phyloP scores from a whole-genome alignment of 2,797 vertebrate genomes.

The Gadopsis bispinosus region DNA sequence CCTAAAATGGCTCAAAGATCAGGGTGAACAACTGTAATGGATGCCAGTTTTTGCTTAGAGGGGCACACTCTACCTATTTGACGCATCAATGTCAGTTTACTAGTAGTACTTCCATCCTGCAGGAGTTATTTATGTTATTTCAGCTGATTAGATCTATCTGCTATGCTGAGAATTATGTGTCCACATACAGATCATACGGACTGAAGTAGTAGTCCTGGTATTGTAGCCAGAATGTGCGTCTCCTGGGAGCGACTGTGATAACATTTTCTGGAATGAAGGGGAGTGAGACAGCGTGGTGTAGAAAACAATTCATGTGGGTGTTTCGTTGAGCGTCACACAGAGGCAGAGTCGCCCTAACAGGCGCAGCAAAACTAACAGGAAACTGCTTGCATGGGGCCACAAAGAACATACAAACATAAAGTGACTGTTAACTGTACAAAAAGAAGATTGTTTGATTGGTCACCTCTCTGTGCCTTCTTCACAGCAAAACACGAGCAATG shows the following conservation, averaged over 20 bases:
- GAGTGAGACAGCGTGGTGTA: background rate
- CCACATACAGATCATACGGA: background rate
- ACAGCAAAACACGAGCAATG: background rate
- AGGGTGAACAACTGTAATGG: background rate
- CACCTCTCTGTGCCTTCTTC: slow-evolving; percentile 3
- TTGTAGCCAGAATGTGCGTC: background rate
- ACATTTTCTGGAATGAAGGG: too few relatives aligned
- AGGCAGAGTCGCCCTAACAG: background rate
- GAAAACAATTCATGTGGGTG: background rate
- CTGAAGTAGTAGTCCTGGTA: background rate
- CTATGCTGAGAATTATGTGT: too few relatives aligned
- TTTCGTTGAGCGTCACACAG: background rate
- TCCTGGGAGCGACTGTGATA: background rate
- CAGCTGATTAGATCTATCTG: too few relatives aligned
- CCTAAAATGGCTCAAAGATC: slow-evolving; percentile 37
- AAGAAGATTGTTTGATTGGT: background rate
- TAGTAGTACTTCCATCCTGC: background rate
- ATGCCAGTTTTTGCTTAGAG: slow-evolving; percentile 35
- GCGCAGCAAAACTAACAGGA: background rate
- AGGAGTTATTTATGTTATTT: too few relatives aligned
- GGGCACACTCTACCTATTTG: background rate
- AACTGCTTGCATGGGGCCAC: background rate
- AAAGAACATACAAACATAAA: background rate
- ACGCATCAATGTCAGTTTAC: slow-evolving; percentile 11
- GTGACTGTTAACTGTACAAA: background rate